A percentile compares a stretch with the other conserved stretches of the same genome.
These are phyloP conservation scores for Athene noctua DNA, from an alignment of 2,113 vertebrate species.

Conservation along the genomic window DNA sequence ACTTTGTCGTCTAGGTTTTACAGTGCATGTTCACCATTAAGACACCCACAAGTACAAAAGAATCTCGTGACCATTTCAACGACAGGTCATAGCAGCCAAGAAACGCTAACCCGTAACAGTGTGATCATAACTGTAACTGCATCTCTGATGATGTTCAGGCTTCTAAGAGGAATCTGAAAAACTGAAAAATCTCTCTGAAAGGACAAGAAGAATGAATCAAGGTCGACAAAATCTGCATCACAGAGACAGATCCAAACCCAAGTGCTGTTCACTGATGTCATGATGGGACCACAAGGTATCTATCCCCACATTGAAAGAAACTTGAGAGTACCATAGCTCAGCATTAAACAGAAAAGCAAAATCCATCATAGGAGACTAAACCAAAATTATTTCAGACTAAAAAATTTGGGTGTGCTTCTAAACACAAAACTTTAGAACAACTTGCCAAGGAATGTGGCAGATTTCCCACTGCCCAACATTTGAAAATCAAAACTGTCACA, in stretches of 20 bases:
- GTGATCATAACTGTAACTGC: fast-evolving
- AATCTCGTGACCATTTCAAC: not conserved
- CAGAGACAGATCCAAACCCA: not conserved
- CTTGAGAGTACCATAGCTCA: not conserved
- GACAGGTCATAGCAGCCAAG: not conserved
- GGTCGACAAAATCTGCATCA: not conserved
- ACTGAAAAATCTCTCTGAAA: not conserved
- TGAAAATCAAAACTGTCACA: constrained; percentile 24
- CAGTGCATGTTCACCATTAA: not conserved
- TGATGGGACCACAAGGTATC: not conserved
- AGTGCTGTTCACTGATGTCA: not conserved
- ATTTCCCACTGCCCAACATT: not conserved
- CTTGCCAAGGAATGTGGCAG: not conserved
- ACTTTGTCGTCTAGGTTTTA: not conserved
- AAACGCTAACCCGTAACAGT: fast-evolving
- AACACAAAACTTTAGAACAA: constrained; percentile 12
- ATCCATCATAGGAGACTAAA: not conserved
- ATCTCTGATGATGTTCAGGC: not conserved
- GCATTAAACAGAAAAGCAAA: not conserved
- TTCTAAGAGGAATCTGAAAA: not conserved
- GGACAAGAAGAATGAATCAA: not conserved
- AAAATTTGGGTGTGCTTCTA: not conserved
- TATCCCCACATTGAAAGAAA: not conserved
- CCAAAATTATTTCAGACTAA: not conserved
- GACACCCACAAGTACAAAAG: not conserved